These are phyloP conservation scores for Odocoileus virginianus DNA, from an alignment of 2,113 vertebrate genomes.

Conservation along the genomic window DNA sequence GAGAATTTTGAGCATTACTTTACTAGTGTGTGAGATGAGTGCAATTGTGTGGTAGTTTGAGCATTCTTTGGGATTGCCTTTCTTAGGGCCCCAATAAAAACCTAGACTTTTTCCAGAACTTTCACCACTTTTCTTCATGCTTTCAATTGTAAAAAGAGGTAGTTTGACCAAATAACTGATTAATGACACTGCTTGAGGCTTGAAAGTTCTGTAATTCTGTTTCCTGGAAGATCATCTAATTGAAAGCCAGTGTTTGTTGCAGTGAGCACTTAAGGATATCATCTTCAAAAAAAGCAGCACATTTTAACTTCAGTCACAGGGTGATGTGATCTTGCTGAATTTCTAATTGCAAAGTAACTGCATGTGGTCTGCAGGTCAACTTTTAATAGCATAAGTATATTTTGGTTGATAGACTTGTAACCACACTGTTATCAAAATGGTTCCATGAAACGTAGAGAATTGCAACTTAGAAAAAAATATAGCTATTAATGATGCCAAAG, in stretches of 20 bases:
- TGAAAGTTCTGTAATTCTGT: background rate
- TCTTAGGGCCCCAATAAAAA: background rate
- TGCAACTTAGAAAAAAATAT: slow-evolving; percentile 59
- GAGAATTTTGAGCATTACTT: too few species aligned
- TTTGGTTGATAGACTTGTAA: slow-evolving; percentile 73
- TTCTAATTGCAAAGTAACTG: slow-evolving; percentile 68
- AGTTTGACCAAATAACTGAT: background rate
- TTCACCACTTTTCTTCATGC: background rate
- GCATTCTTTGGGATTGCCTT: too few species aligned
- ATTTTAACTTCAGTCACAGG: slow-evolving; percentile 68
- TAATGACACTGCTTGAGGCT: background rate
- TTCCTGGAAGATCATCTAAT: slow-evolving; percentile 50
- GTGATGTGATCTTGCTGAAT: slow-evolving; percentile 64
- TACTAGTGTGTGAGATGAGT: too few species aligned
- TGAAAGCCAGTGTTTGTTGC: slow-evolving; percentile 26
- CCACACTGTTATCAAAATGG: slow-evolving; percentile 66
- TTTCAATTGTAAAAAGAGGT: background rate
- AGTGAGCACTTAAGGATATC: slow-evolving; percentile 35
- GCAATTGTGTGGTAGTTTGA: too few species aligned
- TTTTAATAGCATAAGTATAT: slow-evolving; percentile 65
- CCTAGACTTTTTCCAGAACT: background rate
- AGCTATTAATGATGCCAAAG: slow-evolving; percentile 73
- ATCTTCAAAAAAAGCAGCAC: slow-evolving; percentile 51
- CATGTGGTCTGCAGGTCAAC: slow-evolving; percentile 74
- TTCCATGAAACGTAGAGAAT: slow-evolving; percentile 60